Percentiles rank a stretch among this genome's conserved stretches.
These are phyloP conservation scores for Odocoileus virginianus DNA, from an alignment of 2,113 vertebrate genomes.

Conservation along the genomic window DNA sequence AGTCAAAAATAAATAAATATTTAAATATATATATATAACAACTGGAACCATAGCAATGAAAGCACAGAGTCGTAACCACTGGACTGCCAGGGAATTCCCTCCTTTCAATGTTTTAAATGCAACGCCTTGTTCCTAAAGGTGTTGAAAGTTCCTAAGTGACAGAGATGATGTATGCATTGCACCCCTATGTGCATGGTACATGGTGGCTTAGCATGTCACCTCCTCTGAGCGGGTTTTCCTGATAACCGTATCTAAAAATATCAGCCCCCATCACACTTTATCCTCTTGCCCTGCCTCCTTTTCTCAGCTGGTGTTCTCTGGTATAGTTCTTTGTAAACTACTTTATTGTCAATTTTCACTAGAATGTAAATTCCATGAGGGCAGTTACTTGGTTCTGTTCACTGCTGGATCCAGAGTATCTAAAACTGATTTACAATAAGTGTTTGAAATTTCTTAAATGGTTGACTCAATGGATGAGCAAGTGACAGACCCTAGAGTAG, in stretches of 20 bases:
- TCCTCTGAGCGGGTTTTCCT: not conserved
- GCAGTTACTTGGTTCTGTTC: not conserved
- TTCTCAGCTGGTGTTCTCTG: not conserved
- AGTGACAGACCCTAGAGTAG: not conserved
- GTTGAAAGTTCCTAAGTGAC: not conserved
- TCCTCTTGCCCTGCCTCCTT: not conserved
- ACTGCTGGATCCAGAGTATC: not conserved
- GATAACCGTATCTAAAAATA: not conserved
- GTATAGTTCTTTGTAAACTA: not conserved
- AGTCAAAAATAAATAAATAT: not conserved
- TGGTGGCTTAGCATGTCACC: not conserved
- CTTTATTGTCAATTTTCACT: not conserved
- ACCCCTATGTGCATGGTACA: not conserved
- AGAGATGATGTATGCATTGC: not conserved
- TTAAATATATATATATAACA: not conserved
- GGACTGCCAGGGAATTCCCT: not conserved
- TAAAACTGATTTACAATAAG: not conserved
- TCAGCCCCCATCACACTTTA: not conserved
- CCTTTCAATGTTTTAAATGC: not conserved
- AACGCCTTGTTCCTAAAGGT: not conserved
- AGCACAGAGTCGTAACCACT: not conserved
- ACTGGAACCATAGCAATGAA: not conserved
- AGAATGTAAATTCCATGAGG: not conserved
- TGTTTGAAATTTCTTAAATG: not conserved
- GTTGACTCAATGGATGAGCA: not conserved